phyloP scores from a whole-genome alignment of 2,888 invertebrate species.

The Drosophila nigricruria region DNA sequence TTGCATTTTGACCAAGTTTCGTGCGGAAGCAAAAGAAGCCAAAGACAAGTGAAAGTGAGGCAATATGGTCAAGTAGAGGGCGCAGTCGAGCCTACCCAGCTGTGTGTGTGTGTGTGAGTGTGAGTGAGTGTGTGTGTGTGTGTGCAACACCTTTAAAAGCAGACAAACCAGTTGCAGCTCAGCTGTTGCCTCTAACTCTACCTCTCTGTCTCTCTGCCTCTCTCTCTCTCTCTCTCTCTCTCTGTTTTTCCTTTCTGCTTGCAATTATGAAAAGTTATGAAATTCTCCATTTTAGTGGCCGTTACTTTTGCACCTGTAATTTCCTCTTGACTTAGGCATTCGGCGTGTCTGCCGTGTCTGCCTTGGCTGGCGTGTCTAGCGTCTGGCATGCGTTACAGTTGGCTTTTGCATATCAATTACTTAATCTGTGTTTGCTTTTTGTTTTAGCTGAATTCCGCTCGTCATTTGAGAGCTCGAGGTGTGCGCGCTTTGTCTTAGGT shows the following conservation, averaged over 20 bases:
- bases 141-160: conserved; percentile 36
- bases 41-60: conserved; percentile 81
- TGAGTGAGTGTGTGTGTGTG: conserved; percentile 2
- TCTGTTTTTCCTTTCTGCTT: conserved; percentile 10
- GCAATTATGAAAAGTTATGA: conserved; percentile 69
- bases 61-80: conserved; percentile 61
- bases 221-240: conserved; percentile 2
- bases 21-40: conserved; percentile 73
- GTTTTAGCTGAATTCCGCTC: conserved; percentile 31
- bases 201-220: neutral
- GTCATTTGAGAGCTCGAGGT: conserved; percentile 10
- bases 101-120: neutral
- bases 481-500: conserved; percentile 6
- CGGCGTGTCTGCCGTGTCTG: conserved; percentile 22
- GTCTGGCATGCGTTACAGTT: conserved; percentile 33
- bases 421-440: conserved; percentile 32
- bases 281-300: conserved; percentile 51
- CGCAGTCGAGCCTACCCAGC: conserved; percentile 55
- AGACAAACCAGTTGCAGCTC: conserved; percentile 53
- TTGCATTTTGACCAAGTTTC: conserved; percentile 81
- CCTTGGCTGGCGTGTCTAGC: neutral
- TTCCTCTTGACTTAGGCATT: conserved; percentile 46
- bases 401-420: conserved; percentile 72
- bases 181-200: conserved; percentile 33
- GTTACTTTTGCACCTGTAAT: conserved; percentile 56